Evolutionary conservation across 2,113 vertebrate species (phyloP), one percentile per base, ranked within the genome.

Genomic region (Dolichotis patagonum): DNA sequence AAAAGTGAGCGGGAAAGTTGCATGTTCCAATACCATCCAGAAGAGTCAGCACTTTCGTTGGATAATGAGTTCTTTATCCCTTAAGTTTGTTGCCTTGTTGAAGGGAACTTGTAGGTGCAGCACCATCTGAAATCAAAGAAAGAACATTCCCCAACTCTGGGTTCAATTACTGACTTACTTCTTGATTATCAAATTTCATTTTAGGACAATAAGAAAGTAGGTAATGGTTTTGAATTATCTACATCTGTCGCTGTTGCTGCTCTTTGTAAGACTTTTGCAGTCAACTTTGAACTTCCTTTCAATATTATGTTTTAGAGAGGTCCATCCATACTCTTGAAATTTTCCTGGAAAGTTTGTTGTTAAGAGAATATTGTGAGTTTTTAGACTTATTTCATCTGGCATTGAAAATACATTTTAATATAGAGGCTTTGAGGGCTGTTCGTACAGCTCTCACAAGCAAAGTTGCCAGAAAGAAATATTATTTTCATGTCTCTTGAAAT

Each of bases 31-130:
- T 92, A 91, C n/a, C 52, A 96, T 77, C 81, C 86, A 93, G n/a
- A 86, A 88, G 46, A 97, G 83, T 98, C 94, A 87, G 93, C 38
- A 89, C 92, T 84, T 96, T 91, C 0, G 0, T 94, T 26, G 41
- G 90, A 26, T 19, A 81, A 80, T 80, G 69, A 93, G 69, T 83
- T 91, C 95, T 96, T 41, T 92, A 54, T 95, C 46, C 24, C 16
- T 91, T 8, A 46, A 52, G 0, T n/a, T 95, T 90, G n/a, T 93
- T 95, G 52, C 86, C 92, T 1, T 81, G 30, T 69, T 97, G 49
- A 52, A 91, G 77, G 87, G 2, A 93, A 91, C 26, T 88, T 62
- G 49, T 0, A 3, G 19, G 22, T 38, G 4, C 26, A 24, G 26
- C 67, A 85, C 78, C 49, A n/a, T 93, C 52, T 95, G 49, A 54